Base-by-base conservation (phyloP, 2,797 vertebrate genomes). In the Crenichthys baileyi region DNA sequence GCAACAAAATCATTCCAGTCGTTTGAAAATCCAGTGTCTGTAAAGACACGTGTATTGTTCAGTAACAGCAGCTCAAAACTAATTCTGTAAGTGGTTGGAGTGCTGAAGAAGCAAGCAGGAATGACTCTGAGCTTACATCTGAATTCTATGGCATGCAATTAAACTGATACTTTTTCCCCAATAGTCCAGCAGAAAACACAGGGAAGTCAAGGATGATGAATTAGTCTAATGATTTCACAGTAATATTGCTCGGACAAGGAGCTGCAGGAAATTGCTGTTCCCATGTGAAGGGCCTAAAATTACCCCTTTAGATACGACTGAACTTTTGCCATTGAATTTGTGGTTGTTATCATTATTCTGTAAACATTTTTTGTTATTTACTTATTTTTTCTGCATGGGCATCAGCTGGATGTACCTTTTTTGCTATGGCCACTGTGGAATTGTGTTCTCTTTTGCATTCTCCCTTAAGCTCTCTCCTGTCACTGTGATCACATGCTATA, bases 161-260 rank as follows among this genome's bases (percentile, higher is more conserved):
- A 95, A 94, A 91, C 81, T 61, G 80, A 80, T 75, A 68, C 83
- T 88, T 85, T 89, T 81, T 80, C 76, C 44, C 90, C 86, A 79
- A 72, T 58, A 89, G 90, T 91, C 90, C 87, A 83, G 87, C 85
- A 84, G 88, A 91, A 93, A 95, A 94, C 90, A 92, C 81, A 80
- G 88, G 91, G 89, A 92, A 94, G 91, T 91, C 85, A 89, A 91
- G 90, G 89, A 89, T 93, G 90, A 95, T 95, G 90, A 95, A 95
- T 94, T 95, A 95, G 90, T 89, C 88, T 90, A 91, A 91, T 92
- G 92, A 94, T 93, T 95, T 87, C 88, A 92, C 88, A 91, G 92
- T 90, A 92, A 95, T 91, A 92, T 88, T 77, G 84, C 91, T 94
- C 82, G 79, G 85, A 94, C 91, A 92, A 90, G 90, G 87, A 87